Percentiles rank a stretch among this genome's conserved stretches.
Evolutionary conservation across 1,140 invertebrate species (phyloP).

Genomic region (Anadara kagoshimensis): DNA sequence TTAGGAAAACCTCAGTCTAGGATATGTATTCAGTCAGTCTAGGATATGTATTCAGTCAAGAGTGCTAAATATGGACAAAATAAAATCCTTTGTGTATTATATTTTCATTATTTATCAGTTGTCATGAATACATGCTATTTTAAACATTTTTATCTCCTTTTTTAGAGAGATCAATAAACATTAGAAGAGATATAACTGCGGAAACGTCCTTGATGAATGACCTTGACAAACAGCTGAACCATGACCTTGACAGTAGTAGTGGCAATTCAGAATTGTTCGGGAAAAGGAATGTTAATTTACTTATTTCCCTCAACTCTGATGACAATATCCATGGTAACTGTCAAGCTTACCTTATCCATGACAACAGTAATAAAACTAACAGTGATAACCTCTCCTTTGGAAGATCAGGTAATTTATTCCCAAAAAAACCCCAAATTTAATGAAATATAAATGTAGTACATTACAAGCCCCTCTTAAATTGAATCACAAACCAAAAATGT

Average conservation of each 20-base stretch:
- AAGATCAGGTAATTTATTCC: slow-evolving; percentile 44
- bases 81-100: no score
- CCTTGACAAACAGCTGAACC: slow-evolving; percentile 68
- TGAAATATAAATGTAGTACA: no score
- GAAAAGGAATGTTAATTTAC: slow-evolving; percentile 63
- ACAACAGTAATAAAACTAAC: slow-evolving; percentile 60
- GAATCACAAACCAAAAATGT: no score
- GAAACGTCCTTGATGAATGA: slow-evolving; percentile 72
- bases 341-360: slow-evolving; percentile 56
- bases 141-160: slow-evolving; percentile 1
- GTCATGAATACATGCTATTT: background rate
- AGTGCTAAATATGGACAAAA: no score
- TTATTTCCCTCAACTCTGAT: slow-evolving; percentile 60
- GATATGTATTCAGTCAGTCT: no score
- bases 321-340: slow-evolving; percentile 61
- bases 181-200: slow-evolving; percentile 69
- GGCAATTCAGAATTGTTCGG: slow-evolving; percentile 48
- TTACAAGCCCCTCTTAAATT: no score
- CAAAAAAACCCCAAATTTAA: no score
- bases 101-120: no score
- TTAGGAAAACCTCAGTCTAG: no score
- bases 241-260: slow-evolving; percentile 54
- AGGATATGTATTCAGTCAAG: no score
- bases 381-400: slow-evolving; percentile 63
- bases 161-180: slow-evolving; percentile 62